These are phyloP conservation scores for Plecturocebus donacophilus DNA, from an alignment of 2,113 vertebrate species.

Conservation along the genomic window DNA sequence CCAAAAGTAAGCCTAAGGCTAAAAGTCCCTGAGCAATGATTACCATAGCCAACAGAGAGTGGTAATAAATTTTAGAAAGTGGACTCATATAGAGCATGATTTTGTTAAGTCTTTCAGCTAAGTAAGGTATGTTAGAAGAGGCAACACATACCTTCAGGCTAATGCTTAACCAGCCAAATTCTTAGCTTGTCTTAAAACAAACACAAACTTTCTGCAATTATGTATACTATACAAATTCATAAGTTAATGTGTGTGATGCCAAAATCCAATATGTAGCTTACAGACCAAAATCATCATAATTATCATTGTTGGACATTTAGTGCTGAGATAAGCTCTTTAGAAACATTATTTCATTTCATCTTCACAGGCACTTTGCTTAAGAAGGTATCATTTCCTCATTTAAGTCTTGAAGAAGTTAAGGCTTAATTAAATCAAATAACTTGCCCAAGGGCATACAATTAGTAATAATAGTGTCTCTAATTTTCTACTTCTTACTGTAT, in stretches of 20 bases:
- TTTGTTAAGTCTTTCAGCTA: background rate
- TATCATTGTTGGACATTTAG: background rate
- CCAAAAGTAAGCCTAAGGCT: background rate
- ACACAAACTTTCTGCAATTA: background rate
- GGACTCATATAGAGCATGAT: background rate
- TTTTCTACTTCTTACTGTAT: background rate
- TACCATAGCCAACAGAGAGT: background rate
- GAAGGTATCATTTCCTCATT: background rate
- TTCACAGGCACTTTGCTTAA: conserved; percentile 32
- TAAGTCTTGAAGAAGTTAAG: conserved; percentile 20
- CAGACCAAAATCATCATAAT: background rate
- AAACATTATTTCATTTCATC: conserved; percentile 8
- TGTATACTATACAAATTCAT: background rate
- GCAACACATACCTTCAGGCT: background rate
- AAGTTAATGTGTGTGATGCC: background rate
- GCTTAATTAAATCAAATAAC: conserved; percentile 9
- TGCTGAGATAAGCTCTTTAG: background rate
- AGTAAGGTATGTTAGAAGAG: background rate
- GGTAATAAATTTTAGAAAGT: background rate
- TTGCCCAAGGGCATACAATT: background rate
- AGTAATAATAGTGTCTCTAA: background rate
- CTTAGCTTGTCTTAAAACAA: background rate
- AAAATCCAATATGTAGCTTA: conserved; percentile 14
- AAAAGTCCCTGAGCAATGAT: background rate
- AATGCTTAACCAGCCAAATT: background rate